These are phyloP conservation scores for Dynastes hyllus DNA, from an alignment of 2,888 invertebrate genomes.

Conservation along the genomic window DNA sequence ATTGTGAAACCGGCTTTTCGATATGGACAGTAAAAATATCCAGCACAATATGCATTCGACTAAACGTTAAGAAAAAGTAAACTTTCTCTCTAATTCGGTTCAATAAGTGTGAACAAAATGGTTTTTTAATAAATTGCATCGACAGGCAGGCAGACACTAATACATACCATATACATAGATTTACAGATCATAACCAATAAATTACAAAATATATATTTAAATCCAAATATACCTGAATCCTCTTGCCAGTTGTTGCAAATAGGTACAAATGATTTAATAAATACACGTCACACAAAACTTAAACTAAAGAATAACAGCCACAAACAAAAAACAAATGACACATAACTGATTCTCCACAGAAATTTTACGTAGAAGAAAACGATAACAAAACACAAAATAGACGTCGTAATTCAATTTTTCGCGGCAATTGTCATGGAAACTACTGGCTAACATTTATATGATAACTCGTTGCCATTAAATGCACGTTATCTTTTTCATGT, in stretches of 20 bases:
- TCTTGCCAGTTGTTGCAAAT: not conserved
- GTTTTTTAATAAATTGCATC: conserved; percentile 18
- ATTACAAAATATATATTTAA: conserved; percentile 4
- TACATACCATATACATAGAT: not conserved
- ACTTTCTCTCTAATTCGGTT: conserved; percentile 53
- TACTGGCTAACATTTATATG: not conserved
- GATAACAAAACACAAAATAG: conserved; percentile 12
- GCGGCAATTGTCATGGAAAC: conserved; percentile 14
- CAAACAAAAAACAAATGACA: conserved; percentile 46
- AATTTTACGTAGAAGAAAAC: conserved; percentile 1
- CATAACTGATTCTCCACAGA: conserved; percentile 20
- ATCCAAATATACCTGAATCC: conserved; percentile 21
- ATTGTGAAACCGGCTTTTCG: conserved; percentile 51
- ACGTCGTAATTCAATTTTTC: conserved; percentile 5
- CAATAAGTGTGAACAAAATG: conserved; percentile 41
- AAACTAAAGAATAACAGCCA: conserved; percentile 48
- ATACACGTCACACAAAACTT: conserved; percentile 11
- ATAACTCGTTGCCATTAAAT: conserved; percentile 19
- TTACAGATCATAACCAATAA: not conserved
- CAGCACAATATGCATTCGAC: conserved; percentile 43
- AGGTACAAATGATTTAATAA: not conserved
- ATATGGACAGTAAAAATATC: conserved; percentile 45
- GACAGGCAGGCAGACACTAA: conserved; percentile 2
- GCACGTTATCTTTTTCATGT: conserved; percentile 44
- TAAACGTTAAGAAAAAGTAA: conserved; percentile 40